A percentile compares a stretch with the other conserved stretches of the same genome.
Evolutionary conservation across 2,888 invertebrate species (phyloP).

Genomic region (Standfussiana lucernea): DNA sequence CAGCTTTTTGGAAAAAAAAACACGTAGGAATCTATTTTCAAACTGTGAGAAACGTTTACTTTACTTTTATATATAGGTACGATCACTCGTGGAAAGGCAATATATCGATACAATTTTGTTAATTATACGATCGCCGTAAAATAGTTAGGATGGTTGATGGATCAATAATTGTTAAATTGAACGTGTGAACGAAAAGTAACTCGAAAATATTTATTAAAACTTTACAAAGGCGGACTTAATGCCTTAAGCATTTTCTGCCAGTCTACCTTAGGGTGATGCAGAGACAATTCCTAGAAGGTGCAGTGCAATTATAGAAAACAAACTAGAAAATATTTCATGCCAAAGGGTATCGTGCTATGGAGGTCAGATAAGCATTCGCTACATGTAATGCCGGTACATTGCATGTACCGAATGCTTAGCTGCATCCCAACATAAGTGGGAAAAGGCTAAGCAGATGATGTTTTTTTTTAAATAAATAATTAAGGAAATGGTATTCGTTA

Average conservation of each 20-base stretch:
- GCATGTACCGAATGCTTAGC: no score
- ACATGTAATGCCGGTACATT: neutral
- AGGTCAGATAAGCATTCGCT: neutral
- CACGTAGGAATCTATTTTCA: neutral
- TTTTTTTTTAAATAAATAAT: no score
- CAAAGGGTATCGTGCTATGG: neutral
- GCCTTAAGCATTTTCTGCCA: no score
- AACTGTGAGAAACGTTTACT: neutral
- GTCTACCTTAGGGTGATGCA: no score
- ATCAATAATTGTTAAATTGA: neutral
- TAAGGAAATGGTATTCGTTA: neutral
- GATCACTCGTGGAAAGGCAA: neutral
- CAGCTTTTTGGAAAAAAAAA: neutral
- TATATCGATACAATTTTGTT: neutral
- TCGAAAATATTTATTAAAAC: no score
- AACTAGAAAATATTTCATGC: no score
- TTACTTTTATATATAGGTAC: neutral
- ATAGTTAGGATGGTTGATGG: neutral
- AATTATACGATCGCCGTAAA: neutral
- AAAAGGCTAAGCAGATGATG: neutral
- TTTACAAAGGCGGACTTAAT: no score
- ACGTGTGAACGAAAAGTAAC: neutral
- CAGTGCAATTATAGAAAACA: no score
- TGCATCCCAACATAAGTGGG: neutral
- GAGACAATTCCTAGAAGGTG: no score